Percentiles rank a stretch among this genome's conserved stretches.
Conservation (phyloP, 2,888 invertebrate genomes). For the Teinopalpus imperialis region DNA sequence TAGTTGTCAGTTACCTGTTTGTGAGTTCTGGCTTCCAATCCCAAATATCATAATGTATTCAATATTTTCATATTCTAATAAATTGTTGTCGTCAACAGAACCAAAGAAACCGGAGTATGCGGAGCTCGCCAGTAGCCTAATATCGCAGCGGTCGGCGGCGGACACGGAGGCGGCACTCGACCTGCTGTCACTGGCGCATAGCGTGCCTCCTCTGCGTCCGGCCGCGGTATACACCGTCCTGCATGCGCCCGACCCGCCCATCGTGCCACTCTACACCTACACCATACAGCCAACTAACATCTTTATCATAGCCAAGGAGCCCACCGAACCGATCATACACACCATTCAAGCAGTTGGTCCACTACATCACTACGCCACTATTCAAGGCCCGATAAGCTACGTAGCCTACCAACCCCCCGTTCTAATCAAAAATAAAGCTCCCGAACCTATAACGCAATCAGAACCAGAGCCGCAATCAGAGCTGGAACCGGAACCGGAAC, state of each 20-base stretch:
- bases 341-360: slow-evolving; percentile 51
- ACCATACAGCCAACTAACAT: slow-evolving; percentile 82
- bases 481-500: too few species aligned
- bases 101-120: slow-evolving; percentile 51
- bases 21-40: too few species aligned
- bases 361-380: slow-evolving; percentile 42
- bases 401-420: slow-evolving; percentile 50
- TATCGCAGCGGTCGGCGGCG: slow-evolving; percentile 85
- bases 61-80: neutral
- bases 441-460: slow-evolving; percentile 25
- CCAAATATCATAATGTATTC: neutral
- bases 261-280: slow-evolving; percentile 82
- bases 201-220: slow-evolving; percentile 88
- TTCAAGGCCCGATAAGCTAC: slow-evolving; percentile 54
- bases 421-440: slow-evolving; percentile 27
- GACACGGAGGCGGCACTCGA: slow-evolving; percentile 96
- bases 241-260: slow-evolving; percentile 51
- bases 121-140: slow-evolving; percentile 64
- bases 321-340: slow-evolving; percentile 51
- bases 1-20: too few species aligned
- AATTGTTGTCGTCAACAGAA: slow-evolving; percentile 31
- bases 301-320: slow-evolving; percentile 58
- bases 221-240: slow-evolving; percentile 82
- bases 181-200: slow-evolving; percentile 88
- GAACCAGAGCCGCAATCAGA: neutral